Evolutionary conservation across 1,140 invertebrate species (phyloP), one percentile per base, ranked within the genome.

Genomic region (Coptotermes formosanus): DNA sequence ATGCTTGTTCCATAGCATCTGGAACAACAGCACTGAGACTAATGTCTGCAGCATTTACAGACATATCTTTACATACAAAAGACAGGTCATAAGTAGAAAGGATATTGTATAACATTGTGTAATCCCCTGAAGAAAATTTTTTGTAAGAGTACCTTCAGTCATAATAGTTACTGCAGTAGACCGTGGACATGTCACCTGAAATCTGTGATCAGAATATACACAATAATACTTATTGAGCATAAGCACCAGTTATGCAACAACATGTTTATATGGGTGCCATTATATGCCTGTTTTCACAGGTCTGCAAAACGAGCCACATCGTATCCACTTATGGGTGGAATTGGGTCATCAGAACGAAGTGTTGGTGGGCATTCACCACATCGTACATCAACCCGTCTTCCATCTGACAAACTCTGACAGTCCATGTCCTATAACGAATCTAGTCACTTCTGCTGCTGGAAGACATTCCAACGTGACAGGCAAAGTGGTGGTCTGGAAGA

Each of bases 271-370:
- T 88, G 89, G 88, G 89, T 89, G 89, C 88, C 89, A 55, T 21
- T 55, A 16, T 55, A 55, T 16, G 3, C 14, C 14, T 55, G 19
- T 88, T 87, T 84, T 86, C 87, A 87, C 86, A 88, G 90, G 85
- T 90, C 90, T 87, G 88, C 90, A n/a, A 92, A 91, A 86, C 90
- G 91, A 85, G 89, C 90, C 48, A 89, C 90, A 52, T 90, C 91
- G 25, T 90, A 91, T 64, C 89, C 90, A 86, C 87, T 87, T 45
- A 87, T 89, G 85, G 88, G 88, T 69, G 90, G 88, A 87, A 83
- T 88, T 85, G 89, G 87, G 32, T 87, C 59, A 9, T 81, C 45
- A 30, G 85, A 86, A 82, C 75, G 30, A 45, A 55, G 43, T 55
- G 85, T 75, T 55, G 48, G 85, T 55, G 45, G 23, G 16, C 81